These are phyloP conservation scores for Drosophila tripunctata DNA, from an alignment of 2,888 invertebrate species.

Conservation along the genomic window DNA sequence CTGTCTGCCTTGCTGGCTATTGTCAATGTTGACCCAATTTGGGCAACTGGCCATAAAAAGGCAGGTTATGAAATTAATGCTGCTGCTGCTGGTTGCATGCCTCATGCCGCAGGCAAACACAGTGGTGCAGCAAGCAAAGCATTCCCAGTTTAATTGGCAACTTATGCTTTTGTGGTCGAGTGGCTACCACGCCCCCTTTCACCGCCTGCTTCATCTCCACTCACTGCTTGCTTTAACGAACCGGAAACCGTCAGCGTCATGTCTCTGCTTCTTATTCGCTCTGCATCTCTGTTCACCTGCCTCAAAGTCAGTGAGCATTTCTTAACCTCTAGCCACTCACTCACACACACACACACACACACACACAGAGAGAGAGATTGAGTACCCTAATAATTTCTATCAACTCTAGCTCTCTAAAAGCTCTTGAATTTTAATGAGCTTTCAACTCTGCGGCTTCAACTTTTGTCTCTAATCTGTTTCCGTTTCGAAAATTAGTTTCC, in stretches of 20 bases:
- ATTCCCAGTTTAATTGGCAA: slow-evolving; percentile 79
- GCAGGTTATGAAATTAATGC: slow-evolving; percentile 79
- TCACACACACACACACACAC: too few relatives aligned
- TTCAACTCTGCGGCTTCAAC: slow-evolving; percentile 3
- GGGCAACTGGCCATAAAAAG: slow-evolving; percentile 74
- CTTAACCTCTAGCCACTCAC: neutral
- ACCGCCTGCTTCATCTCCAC: neutral
- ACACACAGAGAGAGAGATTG: too few relatives aligned
- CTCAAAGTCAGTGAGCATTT: slow-evolving; percentile 53
- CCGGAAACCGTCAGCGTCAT: slow-evolving; percentile 34
- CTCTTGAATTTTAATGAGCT: slow-evolving; percentile 15
- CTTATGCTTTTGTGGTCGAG: slow-evolving; percentile 79
- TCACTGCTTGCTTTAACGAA: neutral
- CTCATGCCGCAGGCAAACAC: slow-evolving; percentile 21
- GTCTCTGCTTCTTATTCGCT: slow-evolving; percentile 33
- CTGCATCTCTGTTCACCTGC: slow-evolving; percentile 20
- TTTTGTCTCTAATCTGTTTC: slow-evolving; percentile 7
- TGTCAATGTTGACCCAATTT: slow-evolving; percentile 79
- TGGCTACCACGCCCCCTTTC: slow-evolving; percentile 15
- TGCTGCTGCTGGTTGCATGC: slow-evolving; percentile 21
- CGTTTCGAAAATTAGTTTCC: slow-evolving; percentile 14
- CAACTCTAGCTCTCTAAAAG: neutral
- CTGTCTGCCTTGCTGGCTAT: slow-evolving; percentile 52
- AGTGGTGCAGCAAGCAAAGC: slow-evolving; percentile 63
- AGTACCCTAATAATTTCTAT: neutral